Evolutionary conservation across 2,797 vertebrate species (phyloP).

Genomic region (Pelochelys cantorii): DNA sequence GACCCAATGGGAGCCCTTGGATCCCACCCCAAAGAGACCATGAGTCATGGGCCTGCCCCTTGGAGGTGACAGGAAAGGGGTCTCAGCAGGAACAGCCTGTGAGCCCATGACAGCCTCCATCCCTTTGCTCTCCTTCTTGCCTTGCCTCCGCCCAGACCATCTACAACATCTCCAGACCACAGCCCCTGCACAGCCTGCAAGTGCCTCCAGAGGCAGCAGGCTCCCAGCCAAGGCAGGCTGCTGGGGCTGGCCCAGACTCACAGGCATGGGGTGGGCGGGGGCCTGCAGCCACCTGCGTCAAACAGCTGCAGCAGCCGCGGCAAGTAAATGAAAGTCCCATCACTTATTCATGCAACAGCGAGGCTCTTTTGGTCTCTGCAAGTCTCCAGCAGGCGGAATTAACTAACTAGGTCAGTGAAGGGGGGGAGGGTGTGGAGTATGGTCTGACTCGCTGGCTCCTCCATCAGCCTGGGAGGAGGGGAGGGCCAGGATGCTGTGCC

Average conservation of each 20-base stretch:
- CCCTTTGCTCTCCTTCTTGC: too few species aligned
- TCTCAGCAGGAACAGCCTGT: too few species aligned
- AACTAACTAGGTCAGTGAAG: conserved; percentile 18
- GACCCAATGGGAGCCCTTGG: too few species aligned
- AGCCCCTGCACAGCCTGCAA: background rate
- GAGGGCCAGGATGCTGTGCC: background rate
- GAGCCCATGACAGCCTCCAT: too few species aligned
- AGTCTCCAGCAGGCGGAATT: background rate
- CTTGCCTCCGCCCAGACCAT: background rate
- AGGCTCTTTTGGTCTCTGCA: background rate
- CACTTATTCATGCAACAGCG: conserved; percentile 30
- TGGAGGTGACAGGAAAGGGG: too few species aligned
- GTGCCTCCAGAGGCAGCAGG: too few species aligned
- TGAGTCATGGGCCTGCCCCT: too few species aligned
- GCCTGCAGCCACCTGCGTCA: background rate
- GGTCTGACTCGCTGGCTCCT: background rate
- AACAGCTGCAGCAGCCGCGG: background rate
- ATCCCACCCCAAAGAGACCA: too few species aligned
- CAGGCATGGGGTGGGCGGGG: background rate
- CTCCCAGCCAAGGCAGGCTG: background rate
- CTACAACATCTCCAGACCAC: background rate
- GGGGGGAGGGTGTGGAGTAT: background rate
- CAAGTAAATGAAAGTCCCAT: background rate
- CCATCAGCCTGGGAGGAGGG: background rate
- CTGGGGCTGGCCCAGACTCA: background rate